These are phyloP conservation scores for Callosobruchus maculatus DNA, from an alignment of 2,888 invertebrate genomes.

Conservation along the genomic window DNA sequence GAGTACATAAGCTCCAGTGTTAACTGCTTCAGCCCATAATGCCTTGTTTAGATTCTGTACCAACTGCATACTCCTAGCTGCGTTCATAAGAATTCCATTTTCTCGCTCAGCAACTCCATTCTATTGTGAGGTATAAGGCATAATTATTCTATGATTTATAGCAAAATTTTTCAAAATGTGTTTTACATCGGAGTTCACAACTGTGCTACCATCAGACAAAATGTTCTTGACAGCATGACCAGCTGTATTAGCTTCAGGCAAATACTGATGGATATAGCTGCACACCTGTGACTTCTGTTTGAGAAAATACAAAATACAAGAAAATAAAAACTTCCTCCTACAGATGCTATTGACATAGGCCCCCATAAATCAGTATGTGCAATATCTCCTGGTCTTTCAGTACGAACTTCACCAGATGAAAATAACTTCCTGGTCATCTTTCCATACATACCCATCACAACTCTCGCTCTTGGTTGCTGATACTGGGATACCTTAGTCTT, in stretches of 20 bases:
- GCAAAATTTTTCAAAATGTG: neutral
- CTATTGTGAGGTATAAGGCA: too few species aligned
- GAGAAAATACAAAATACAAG: constrained; percentile 1
- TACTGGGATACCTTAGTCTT: too few species aligned
- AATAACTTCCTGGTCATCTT: neutral
- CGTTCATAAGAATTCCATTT: neutral
- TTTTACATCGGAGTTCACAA: neutral
- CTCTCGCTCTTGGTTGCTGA: too few species aligned
- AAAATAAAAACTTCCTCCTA: constrained; percentile 1
- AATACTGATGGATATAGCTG: neutral
- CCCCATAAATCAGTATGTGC: neutral
- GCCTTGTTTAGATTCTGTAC: neutral
- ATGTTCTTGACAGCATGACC: neutral
- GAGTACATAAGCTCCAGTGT: neutral
- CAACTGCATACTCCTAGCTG: neutral
- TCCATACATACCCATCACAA: neutral
- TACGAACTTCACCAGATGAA: constrained; percentile 1
- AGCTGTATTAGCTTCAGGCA: constrained; percentile 1
- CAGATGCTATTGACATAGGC: neutral
- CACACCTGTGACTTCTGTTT: neutral
- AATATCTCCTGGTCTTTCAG: neutral
- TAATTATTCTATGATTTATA: neutral
- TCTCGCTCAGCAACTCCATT: too few species aligned
- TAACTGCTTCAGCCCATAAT: too few species aligned
- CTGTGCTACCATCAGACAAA: neutral